Evolutionary conservation across 1,140 invertebrate genomes (phyloP).

Genomic region (Xylocopa sonorina): DNA sequence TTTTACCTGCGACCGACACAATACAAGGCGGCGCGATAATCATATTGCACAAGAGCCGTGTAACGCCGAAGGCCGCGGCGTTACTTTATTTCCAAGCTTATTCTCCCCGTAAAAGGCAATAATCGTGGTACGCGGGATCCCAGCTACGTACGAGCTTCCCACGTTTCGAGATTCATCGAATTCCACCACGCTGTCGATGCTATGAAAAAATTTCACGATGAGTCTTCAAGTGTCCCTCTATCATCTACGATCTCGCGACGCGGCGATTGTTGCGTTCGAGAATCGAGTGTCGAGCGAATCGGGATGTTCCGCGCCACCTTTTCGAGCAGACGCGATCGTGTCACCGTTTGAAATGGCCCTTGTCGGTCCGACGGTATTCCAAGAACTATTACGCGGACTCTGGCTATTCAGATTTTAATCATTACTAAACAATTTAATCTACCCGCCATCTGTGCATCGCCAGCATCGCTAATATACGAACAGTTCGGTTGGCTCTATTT

Average conservation of each 20-base stretch:
- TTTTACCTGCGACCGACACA: slow-evolving; percentile 37
- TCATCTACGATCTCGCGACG: neutral
- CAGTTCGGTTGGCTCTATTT: neutral
- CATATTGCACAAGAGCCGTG: slow-evolving; percentile 52
- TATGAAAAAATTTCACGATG: neutral
- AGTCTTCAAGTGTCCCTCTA: neutral
- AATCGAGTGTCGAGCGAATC: neutral
- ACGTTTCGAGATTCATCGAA: slow-evolving; percentile 50
- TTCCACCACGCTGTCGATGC: slow-evolving; percentile 15
- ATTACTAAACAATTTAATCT: too few species aligned
- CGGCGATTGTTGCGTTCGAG: neutral
- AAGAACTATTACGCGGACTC: too few species aligned
- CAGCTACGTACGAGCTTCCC: slow-evolving; percentile 37
- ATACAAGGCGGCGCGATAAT: slow-evolving; percentile 48
- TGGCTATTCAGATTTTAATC: too few species aligned
- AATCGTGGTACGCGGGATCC: slow-evolving; percentile 37
- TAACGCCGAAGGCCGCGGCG: slow-evolving; percentile 46
- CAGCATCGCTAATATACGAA: too few species aligned
- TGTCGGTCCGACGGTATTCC: too few species aligned
- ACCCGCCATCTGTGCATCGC: too few species aligned
- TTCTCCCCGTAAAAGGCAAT: slow-evolving; percentile 59
- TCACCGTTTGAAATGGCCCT: too few species aligned
- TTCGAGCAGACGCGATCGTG: too few species aligned
- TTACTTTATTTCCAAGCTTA: slow-evolving; percentile 56
- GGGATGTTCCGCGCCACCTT: too few species aligned